Conservation (phyloP, 2,797 vertebrate species). For the Lepus oiostolus region DNA sequence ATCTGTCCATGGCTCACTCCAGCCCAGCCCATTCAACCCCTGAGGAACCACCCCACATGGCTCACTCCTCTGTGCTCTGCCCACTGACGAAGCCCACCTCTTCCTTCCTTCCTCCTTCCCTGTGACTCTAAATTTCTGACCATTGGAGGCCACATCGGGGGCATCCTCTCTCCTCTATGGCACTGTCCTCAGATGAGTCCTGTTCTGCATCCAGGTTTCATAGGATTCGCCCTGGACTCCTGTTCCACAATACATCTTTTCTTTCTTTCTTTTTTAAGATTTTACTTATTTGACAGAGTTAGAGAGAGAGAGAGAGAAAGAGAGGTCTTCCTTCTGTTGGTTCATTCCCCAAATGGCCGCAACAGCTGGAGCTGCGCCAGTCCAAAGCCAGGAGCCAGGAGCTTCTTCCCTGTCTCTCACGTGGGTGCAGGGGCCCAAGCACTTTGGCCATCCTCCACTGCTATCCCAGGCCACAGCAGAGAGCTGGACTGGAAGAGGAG, state of each 20-base stretch:
- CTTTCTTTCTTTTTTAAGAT: neutral
- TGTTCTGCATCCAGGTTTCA: neutral
- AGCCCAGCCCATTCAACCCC: neutral
- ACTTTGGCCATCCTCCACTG: too few species aligned
- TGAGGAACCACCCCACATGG: accelerated
- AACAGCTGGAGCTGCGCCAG: too few species aligned
- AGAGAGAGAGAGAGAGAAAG: too few species aligned
- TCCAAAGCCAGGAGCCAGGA: too few species aligned
- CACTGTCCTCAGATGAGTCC: accelerated
- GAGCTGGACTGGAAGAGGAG: too few species aligned
- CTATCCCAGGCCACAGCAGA: too few species aligned
- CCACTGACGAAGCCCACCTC: accelerated
- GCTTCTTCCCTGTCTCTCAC: too few species aligned
- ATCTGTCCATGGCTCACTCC: too few species aligned
- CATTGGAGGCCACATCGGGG: neutral
- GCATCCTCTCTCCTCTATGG: neutral
- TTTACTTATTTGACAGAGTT: too few species aligned
- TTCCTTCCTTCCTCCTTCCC: neutral
- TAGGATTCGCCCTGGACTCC: accelerated
- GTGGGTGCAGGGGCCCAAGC: too few species aligned
- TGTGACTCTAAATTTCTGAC: accelerated
- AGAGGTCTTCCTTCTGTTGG: too few species aligned
- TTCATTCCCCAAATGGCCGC: too few species aligned
- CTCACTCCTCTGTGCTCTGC: accelerated
- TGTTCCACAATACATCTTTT: neutral